These are phyloP conservation scores for Ceramica pisi DNA, from an alignment of 2,888 invertebrate genomes.

Conservation along the genomic window DNA sequence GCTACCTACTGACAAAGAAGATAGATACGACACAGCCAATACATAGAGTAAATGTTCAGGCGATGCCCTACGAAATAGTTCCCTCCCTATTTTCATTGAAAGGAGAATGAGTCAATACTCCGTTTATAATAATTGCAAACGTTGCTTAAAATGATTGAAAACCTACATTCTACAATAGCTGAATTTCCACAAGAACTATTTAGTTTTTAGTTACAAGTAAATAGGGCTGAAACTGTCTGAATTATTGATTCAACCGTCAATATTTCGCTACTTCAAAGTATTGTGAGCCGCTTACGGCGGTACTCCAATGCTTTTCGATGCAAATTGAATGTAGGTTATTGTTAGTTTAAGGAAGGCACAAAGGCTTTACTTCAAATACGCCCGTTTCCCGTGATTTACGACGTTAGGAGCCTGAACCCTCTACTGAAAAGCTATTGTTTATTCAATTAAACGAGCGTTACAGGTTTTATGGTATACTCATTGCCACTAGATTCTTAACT, in stretches of 20 bases:
- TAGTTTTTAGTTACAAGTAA: conserved; percentile 8
- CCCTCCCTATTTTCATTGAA: neutral
- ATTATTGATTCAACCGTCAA: conserved; percentile 32
- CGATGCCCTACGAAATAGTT: too few species aligned
- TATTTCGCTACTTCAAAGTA: conserved; percentile 26
- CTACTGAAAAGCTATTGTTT: conserved; percentile 72
- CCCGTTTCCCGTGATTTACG: conserved; percentile 74
- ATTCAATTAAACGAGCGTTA: conserved; percentile 71
- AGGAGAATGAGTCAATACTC: neutral
- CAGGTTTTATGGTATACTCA: conserved; percentile 56
- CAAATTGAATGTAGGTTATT: conserved; percentile 59
- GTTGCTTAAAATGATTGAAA: neutral
- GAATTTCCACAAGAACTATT: conserved; percentile 1
- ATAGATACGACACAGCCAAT: neutral
- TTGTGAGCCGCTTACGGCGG: conserved; percentile 22
- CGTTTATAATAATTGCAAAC: neutral
- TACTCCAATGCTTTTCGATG: conserved; percentile 45
- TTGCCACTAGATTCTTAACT: conserved; percentile 35
- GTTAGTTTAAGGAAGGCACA: conserved; percentile 63
- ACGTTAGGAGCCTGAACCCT: conserved; percentile 70
- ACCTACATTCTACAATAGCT: neutral
- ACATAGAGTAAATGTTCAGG: too few species aligned
- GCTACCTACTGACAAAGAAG: neutral
- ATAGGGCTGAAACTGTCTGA: conserved; percentile 14
- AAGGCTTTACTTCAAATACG: conserved; percentile 68